These are phyloP conservation scores for Tetramorium bicarinatum DNA, from an alignment of 2,888 invertebrate genomes.

Conservation along the genomic window DNA sequence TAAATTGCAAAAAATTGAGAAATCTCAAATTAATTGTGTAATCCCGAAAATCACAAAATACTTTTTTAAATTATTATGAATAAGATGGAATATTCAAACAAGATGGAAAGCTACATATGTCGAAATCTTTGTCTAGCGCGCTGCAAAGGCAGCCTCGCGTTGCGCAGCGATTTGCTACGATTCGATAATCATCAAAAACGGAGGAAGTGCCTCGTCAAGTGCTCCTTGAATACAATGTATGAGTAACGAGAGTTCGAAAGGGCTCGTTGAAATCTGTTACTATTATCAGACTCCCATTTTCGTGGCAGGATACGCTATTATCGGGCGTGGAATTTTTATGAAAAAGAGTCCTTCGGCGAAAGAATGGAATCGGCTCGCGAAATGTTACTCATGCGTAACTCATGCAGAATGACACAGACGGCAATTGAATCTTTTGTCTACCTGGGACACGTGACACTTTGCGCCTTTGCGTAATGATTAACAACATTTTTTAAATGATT, in stretches of 20 bases:
- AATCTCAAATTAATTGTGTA: neutral
- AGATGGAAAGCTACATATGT: neutral
- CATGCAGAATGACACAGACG: neutral
- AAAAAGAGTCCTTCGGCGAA: neutral
- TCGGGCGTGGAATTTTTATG: conserved; percentile 1
- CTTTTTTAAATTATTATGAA: neutral
- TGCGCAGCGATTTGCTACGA: conserved; percentile 2
- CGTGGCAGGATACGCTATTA: neutral
- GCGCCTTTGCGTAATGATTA: neutral
- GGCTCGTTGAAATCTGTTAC: neutral
- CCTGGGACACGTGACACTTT: neutral
- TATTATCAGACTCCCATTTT: neutral
- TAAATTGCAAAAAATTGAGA: neutral
- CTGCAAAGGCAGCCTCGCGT: neutral
- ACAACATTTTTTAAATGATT: conserved; percentile 10
- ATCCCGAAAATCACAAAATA: neutral
- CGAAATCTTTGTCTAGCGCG: neutral
- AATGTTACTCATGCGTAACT: conserved; percentile 7
- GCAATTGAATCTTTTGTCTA: conserved; percentile 20
- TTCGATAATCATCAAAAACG: conserved; percentile 43
- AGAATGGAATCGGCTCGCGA: neutral
- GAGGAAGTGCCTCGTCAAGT: conserved; percentile 52
- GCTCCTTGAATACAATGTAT: conserved; percentile 23
- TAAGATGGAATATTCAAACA: neutral
- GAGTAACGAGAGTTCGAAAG: conserved; percentile 26